Evolutionary conservation across 2,797 vertebrate genomes (phyloP).

Genomic region (Aulostomus chinensis): DNA sequence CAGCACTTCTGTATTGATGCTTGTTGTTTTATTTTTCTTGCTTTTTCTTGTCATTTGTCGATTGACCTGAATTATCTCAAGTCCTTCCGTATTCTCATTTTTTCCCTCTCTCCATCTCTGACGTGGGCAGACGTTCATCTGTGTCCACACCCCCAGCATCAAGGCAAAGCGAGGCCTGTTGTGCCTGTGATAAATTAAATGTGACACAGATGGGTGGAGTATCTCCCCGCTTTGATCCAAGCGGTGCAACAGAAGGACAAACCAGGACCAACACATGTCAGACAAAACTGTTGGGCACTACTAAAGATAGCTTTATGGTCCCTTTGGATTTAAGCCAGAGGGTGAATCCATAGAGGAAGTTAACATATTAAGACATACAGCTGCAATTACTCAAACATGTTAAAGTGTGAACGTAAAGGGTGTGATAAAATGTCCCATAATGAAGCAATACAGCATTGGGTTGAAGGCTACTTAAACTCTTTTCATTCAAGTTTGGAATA

Average conservation of each 20-base stretch:
- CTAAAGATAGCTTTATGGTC: conserved; percentile 53
- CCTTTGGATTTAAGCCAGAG: conserved; percentile 53
- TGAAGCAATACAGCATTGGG: conserved; percentile 26
- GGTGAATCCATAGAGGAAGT: conserved; percentile 10
- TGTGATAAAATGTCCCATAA: conserved; percentile 26
- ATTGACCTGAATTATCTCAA: no score
- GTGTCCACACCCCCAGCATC: conserved; percentile 38
- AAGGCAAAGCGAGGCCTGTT: conserved; percentile 39
- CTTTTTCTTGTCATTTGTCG: not conserved
- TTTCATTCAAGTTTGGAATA: conserved; percentile 27
- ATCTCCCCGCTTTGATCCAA: conserved; percentile 66
- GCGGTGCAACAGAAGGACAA: conserved; percentile 64
- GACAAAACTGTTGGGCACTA: conserved; percentile 75
- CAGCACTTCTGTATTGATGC: conserved; percentile 37
- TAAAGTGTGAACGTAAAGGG: conserved; percentile 4
- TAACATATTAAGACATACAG: not conserved
- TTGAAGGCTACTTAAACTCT: conserved; percentile 7
- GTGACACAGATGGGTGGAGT: conserved; percentile 70
- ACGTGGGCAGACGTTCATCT: not conserved
- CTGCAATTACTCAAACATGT: no score
- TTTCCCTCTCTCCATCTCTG: not conserved
- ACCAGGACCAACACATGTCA: conserved; percentile 74
- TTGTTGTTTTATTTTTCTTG: conserved; percentile 22
- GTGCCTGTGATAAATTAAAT: conserved; percentile 53
- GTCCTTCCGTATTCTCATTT: not conserved